phyloP scores from a whole-genome alignment of 2,888 invertebrate genomes.

The Ichneumon xanthorius region DNA sequence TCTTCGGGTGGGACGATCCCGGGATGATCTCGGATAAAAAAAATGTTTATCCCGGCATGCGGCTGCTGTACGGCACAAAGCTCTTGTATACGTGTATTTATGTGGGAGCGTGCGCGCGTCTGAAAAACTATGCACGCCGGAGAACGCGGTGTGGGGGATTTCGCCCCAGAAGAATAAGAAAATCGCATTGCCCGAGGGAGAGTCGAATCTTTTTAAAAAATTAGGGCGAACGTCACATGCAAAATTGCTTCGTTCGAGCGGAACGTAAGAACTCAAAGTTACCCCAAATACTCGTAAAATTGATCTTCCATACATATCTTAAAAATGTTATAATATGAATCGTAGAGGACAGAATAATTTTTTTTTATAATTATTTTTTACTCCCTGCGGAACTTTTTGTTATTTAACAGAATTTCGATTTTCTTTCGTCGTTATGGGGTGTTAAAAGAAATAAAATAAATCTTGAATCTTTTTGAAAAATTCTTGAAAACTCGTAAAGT shows the following conservation, averaged over 20 bases:
- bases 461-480: background rate
- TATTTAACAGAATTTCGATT: no score
- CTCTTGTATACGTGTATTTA: background rate
- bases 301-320: background rate
- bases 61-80: slow-evolving; percentile 26
- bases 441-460: no score
- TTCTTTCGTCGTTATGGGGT: no score
- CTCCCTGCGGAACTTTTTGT: no score
- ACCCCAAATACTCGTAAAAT: background rate
- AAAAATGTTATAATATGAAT: background rate
- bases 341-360: no score
- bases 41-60: slow-evolving; percentile 48
- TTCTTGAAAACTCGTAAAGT: background rate
- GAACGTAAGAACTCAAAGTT: background rate
- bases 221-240: slow-evolving; percentile 15
- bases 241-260: background rate
- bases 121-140: slow-evolving; percentile 35
- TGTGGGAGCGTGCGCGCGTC: slow-evolving; percentile 27
- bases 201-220: slow-evolving; percentile 22
- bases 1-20: slow-evolving; percentile 45
- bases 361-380: no score
- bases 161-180: slow-evolving; percentile 22
- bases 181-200: slow-evolving; percentile 7
- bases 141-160: background rate
- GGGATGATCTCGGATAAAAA: slow-evolving; percentile 48